These are phyloP conservation scores for Irena cyanogastra DNA, from an alignment of 2,113 vertebrate species.

Conservation along the genomic window DNA sequence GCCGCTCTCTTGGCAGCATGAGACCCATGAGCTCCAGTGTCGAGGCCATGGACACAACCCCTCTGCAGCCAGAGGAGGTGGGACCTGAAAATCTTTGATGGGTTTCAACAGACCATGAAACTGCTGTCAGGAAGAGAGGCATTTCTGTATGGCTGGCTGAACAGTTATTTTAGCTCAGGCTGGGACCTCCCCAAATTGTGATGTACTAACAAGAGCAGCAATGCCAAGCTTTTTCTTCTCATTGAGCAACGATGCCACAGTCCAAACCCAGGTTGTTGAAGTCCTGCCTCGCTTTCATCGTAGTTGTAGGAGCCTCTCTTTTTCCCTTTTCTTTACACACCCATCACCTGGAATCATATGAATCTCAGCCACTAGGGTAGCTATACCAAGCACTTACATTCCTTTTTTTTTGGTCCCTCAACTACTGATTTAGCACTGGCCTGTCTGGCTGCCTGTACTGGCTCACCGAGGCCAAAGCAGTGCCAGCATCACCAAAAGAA, in stretches of 20 bases:
- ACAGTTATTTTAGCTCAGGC: neutral
- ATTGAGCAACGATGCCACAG: neutral
- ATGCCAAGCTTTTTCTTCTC: neutral
- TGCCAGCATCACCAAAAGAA: neutral
- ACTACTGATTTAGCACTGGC: neutral
- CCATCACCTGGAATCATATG: neutral
- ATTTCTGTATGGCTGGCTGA: neutral
- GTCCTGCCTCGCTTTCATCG: neutral
- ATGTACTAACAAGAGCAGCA: neutral
- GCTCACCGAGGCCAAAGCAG: neutral
- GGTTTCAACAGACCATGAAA: neutral
- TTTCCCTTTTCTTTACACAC: neutral
- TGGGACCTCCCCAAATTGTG: neutral
- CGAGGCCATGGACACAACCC: rapidly evolving
- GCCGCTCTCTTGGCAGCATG: neutral
- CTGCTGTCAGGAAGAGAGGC: neutral
- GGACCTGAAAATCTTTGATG: neutral
- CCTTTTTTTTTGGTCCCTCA: neutral
- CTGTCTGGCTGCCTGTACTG: neutral
- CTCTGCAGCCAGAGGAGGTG: rapidly evolving
- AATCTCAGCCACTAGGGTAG: neutral
- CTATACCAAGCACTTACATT: neutral
- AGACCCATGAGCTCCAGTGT: rapidly evolving
- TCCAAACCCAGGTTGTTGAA: neutral
- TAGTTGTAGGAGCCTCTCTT: neutral